Conservation (phyloP, 2,888 invertebrate species). For the Idaea biselata region DNA sequence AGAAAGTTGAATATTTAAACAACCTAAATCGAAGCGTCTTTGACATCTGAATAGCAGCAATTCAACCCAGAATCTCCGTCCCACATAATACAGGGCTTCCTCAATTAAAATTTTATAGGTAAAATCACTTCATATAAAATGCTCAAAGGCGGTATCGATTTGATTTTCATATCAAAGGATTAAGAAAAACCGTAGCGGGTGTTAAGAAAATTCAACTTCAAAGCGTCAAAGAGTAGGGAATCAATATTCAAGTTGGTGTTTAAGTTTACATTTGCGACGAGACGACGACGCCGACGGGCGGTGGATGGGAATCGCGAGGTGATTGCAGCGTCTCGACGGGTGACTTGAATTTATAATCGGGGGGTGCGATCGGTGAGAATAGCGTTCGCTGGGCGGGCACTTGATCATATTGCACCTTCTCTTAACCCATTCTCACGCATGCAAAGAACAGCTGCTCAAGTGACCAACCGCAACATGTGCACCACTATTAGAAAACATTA, state of each 20-base stretch:
- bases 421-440: conserved; percentile 67
- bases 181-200: conserved; percentile 54
- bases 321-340: conserved; percentile 58
- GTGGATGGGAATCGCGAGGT: conserved; percentile 42
- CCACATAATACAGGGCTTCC: conserved; percentile 6
- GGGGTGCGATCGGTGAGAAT: conserved; percentile 74
- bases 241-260: conserved; percentile 76
- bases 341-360: conserved; percentile 72
- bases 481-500: conserved; percentile 73
- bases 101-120: conserved; percentile 12
- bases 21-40: conserved; percentile 33
- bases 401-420: conserved; percentile 73
- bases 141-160: conserved; percentile 35
- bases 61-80: conserved; percentile 34
- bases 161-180: conserved; percentile 60
- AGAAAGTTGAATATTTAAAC: conserved; percentile 47
- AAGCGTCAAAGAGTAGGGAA: conserved; percentile 68
- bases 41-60: conserved; percentile 32
- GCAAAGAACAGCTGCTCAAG: conserved; percentile 59
- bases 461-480: conserved; percentile 61
- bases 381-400: conserved; percentile 69
- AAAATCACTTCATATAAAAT: conserved; percentile 19
- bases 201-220: conserved; percentile 61
- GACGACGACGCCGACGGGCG: conserved; percentile 35
- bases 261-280: conserved; percentile 73